Evolutionary conservation across 2,113 vertebrate genomes (phyloP), one percentile per base, ranked within the genome.

Genomic region (Hippocampus barbouri): DNA sequence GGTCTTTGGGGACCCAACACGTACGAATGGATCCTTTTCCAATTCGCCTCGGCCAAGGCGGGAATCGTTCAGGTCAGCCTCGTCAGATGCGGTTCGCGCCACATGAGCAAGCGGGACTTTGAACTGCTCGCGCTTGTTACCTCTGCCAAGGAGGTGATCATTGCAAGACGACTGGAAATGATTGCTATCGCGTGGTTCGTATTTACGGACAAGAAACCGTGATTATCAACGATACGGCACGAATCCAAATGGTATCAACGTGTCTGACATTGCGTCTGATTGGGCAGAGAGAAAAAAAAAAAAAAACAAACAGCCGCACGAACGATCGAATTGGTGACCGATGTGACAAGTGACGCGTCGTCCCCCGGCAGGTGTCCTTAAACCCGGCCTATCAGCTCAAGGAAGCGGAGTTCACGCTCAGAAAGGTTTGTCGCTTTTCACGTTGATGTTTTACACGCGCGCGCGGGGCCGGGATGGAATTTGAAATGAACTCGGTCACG

Each of bases 1-100:
- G 97, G 95, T 27, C 91, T 99, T 76, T 98, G 96, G 96, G 94
- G 94, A 7, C 96, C 96, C 45, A 99, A 98, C 74, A 93, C 74
- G 0, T 98, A 97, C 0, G 94, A 95, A 1, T 99, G 97, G 96
- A 89, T 95, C 72, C 90, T 99, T 43, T 92, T 95, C 81, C 96
- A 97, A 85, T 93, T 94, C 84, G 95, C 97, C 20, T 92, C 95
- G 0, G 95, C 96, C 40, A 94, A 96, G 76, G 94, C 94, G 43
- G 97, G 96, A 85, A 95, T 98, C 68, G 92, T 98, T 81, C 78
- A 97, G 95, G 96, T 99, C 77, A 93, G 95, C 74, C 49, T 11
- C 9, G 4, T 3, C 8, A 14, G 40, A 41, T 14, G 45, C 10
- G 15, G 4, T 8, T 38, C 18, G 4, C 12, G 12, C 1, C 8